These are phyloP conservation scores for Balaeniceps rex DNA, from an alignment of 2,113 vertebrate species.

Conservation along the genomic window DNA sequence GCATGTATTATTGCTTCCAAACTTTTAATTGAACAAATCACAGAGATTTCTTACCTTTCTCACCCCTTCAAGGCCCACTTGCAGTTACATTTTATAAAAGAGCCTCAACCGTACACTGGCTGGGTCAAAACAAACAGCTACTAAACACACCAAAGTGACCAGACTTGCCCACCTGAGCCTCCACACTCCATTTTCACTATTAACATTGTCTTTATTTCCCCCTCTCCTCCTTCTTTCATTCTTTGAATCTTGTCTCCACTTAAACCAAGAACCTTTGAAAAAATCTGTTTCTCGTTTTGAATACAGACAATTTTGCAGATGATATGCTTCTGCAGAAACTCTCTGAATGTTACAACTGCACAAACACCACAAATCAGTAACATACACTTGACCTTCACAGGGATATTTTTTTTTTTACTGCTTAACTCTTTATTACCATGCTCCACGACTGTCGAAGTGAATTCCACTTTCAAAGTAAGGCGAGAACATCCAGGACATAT, in stretches of 20 bases:
- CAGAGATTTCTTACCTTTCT: neutral
- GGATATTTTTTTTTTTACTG: neutral
- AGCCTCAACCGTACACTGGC: neutral
- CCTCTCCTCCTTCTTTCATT: neutral
- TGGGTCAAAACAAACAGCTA: neutral
- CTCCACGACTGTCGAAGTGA: constrained; percentile 89
- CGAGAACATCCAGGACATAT: constrained; percentile 84
- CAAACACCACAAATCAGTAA: neutral
- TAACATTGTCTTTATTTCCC: neutral
- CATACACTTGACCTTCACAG: neutral
- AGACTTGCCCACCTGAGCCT: neutral
- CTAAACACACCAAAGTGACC: neutral
- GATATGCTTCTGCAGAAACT: neutral
- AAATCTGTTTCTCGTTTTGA: neutral
- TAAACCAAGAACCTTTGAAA: neutral
- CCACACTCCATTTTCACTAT: neutral
- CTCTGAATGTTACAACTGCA: neutral
- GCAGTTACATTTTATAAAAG: neutral
- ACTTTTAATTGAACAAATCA: neutral
- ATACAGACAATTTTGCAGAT: neutral
- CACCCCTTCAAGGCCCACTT: neutral
- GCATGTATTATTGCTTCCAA: fast-evolving
- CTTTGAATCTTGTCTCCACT: neutral
- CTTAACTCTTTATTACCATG: constrained; percentile 80
- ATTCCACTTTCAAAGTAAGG: constrained; percentile 89